A percentile compares a stretch with the other conserved stretches of the same genome.
phyloP scores from a whole-genome alignment of 2,113 vertebrate species.

The Aegithalos caudatus region DNA sequence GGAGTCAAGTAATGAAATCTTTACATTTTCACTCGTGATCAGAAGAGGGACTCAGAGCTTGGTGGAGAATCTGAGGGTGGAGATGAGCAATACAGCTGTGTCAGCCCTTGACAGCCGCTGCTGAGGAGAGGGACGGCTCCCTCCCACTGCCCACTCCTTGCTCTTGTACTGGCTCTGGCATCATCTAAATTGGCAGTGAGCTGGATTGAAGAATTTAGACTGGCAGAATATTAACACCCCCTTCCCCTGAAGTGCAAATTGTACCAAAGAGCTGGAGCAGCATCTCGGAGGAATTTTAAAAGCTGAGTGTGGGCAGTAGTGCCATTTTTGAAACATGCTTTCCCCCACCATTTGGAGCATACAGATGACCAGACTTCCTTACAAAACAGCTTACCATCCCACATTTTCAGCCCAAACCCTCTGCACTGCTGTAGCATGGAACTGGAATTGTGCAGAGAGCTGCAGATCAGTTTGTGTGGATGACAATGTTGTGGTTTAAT shows the following conservation, averaged over 20 bases:
- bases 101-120: neutral
- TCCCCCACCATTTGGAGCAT: neutral
- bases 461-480: neutral
- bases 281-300: neutral
- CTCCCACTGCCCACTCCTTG: neutral
- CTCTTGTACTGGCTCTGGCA: neutral
- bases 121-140: neutral
- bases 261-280: neutral
- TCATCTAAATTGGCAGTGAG: neutral
- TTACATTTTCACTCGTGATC: neutral
- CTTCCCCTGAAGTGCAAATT: neutral
- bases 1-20: neutral
- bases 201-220: neutral
- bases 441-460: fast-evolving
- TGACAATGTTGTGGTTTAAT: neutral
- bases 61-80: neutral
- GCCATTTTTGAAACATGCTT: neutral
- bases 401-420: neutral
- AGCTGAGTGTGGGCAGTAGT: neutral
- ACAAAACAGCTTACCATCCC: neutral
- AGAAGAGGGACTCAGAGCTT: neutral
- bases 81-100: neutral
- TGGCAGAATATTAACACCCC: neutral
- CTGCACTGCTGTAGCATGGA: neutral
- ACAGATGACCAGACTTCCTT: neutral